Evolutionary conservation across 2,113 vertebrate genomes (phyloP).

Genomic region (Pomatostomus ruficeps): DNA sequence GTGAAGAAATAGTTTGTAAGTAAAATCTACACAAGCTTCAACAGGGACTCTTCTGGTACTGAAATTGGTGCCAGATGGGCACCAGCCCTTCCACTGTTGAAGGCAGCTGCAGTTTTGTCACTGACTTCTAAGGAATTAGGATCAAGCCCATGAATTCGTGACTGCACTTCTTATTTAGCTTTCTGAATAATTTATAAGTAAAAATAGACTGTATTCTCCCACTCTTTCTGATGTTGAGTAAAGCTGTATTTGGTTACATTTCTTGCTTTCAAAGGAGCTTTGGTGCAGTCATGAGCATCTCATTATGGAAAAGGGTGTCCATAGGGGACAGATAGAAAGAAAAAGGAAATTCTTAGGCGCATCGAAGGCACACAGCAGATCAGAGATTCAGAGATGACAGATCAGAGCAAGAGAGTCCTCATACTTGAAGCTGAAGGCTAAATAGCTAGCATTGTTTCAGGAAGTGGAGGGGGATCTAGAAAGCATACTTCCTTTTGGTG

Average conservation of each 20-base stretch:
- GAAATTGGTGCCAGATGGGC: slow-evolving; percentile 30
- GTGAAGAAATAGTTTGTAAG: background rate
- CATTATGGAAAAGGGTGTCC: slow-evolving; percentile 12
- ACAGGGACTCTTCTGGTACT: background rate
- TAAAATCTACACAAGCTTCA: background rate
- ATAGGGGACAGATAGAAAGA: slow-evolving; percentile 16
- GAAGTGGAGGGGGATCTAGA: background rate
- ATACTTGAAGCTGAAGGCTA: background rate
- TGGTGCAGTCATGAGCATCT: slow-evolving; percentile 4
- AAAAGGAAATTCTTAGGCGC: slow-evolving; percentile 45
- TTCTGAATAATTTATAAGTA: slow-evolving; percentile 50
- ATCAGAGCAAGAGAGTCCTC: background rate
- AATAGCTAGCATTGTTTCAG: background rate
- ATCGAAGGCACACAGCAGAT: background rate
- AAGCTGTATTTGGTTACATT: slow-evolving; percentile 31
- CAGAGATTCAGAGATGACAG: slow-evolving; percentile 25
- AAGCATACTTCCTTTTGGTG: background rate
- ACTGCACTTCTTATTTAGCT: slow-evolving; percentile 42
- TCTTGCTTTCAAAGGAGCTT: slow-evolving; percentile 31
- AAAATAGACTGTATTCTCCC: slow-evolving; percentile 29
- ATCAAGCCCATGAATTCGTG: slow-evolving; percentile 47
- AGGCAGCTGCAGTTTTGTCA: slow-evolving; percentile 33
- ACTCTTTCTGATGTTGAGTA: slow-evolving; percentile 29
- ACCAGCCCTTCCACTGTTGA: background rate
- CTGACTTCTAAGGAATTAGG: slow-evolving; percentile 47